Percentiles rank a stretch among this genome's conserved stretches.
phyloP scores from a whole-genome alignment of 2,113 vertebrate species.

The Dromiciops gliroides region DNA sequence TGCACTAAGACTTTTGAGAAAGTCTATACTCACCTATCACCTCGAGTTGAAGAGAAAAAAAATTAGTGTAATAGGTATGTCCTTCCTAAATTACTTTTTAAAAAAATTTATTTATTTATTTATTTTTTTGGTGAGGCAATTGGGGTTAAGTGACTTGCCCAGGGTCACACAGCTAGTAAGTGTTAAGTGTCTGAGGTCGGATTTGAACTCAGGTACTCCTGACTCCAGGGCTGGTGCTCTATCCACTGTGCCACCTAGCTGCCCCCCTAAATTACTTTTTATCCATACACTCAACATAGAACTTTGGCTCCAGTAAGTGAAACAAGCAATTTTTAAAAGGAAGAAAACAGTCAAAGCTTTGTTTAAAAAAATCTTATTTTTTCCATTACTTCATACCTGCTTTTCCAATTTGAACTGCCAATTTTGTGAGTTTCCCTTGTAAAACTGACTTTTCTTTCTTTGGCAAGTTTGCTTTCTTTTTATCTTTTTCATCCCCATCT shows the following conservation, averaged over 20 bases:
- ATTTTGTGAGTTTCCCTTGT: conserved; percentile 98
- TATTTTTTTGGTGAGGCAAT: no score
- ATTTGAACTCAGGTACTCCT: no score
- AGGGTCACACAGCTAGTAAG: no score
- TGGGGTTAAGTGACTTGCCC: no score
- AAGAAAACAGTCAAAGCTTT: not conserved
- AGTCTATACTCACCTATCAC: not conserved
- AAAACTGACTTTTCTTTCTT: conserved; percentile 99
- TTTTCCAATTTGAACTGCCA: conserved; percentile 99
- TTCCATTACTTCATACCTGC: conserved; percentile 87
- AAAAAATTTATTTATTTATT: no score
- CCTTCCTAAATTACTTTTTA: not conserved
- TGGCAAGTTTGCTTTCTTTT: conserved; percentile 94
- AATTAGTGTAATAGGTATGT: not conserved
- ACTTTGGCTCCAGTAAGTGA: not conserved
- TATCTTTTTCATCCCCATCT: conserved; percentile 92
- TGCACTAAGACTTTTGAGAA: not conserved
- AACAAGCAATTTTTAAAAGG: conserved; percentile 11
- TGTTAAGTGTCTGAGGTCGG: no score
- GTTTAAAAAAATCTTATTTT: conserved; percentile 39
- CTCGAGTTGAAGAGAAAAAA: not conserved
- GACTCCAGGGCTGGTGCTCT: no score
- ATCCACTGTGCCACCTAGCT: no score
- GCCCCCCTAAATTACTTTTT: not conserved
- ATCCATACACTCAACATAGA: not conserved